phyloP scores from a whole-genome alignment of 2,113 vertebrate species.

The Vidua macroura region DNA sequence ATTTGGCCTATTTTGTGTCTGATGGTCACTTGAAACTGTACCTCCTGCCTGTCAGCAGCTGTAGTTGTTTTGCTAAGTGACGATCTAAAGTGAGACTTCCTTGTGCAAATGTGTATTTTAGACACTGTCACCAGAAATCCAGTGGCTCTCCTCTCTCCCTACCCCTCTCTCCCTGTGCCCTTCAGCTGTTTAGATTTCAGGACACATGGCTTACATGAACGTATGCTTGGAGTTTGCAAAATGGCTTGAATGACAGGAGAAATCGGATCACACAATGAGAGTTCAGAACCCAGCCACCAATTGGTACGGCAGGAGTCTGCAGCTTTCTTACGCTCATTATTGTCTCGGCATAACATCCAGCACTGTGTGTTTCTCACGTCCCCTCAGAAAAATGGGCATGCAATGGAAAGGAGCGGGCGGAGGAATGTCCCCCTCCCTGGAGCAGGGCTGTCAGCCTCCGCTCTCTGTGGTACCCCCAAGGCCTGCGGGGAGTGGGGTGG shows the following conservation, averaged over 20 bases:
- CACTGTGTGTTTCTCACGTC: neutral
- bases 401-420: neutral
- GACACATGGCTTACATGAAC: slow-evolving; percentile 39
- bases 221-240: slow-evolving; percentile 33
- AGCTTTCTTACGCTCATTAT: neutral
- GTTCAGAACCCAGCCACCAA: slow-evolving; percentile 48
- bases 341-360: neutral
- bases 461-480: neutral
- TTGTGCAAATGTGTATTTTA: slow-evolving; percentile 40
- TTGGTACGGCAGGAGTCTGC: slow-evolving; percentile 33
- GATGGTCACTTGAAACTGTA: slow-evolving; percentile 47
- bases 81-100: slow-evolving; percentile 33
- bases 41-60: slow-evolving; percentile 53
- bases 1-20: slow-evolving; percentile 35
- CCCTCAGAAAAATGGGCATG: neutral
- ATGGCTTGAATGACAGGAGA: slow-evolving; percentile 34
- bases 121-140: slow-evolving; percentile 41
- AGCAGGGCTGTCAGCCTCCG: neutral
- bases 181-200: slow-evolving; percentile 54
- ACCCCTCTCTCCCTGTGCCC: neutral
- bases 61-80: slow-evolving; percentile 50
- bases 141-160: slow-evolving; percentile 8
- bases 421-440: neutral
- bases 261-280: slow-evolving; percentile 51
- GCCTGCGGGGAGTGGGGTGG: neutral